Conservation (phyloP, 2,797 vertebrate species). For the Characodon lateralis region DNA sequence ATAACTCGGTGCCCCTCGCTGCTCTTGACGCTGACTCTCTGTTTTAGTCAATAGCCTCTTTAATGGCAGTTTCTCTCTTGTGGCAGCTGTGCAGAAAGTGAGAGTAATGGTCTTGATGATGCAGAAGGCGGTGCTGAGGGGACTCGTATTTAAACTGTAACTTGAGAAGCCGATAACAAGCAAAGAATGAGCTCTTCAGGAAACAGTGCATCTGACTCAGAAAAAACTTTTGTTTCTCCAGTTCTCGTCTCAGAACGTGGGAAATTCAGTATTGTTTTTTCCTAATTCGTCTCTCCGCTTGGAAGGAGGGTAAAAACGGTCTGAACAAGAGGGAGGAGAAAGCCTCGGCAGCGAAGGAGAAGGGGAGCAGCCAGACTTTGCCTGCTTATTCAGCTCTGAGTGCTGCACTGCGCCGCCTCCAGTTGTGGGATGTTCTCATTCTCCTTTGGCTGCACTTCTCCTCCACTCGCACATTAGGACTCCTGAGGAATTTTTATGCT, state of each 20-base stretch:
- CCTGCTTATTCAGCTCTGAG: slow-evolving; percentile 63
- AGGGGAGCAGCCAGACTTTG: slow-evolving; percentile 73
- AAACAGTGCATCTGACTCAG: slow-evolving; percentile 24
- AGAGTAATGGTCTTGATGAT: slow-evolving; percentile 17
- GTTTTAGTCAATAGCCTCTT: slow-evolving; percentile 62
- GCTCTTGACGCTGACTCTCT: slow-evolving; percentile 42
- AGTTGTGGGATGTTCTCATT: slow-evolving; percentile 71
- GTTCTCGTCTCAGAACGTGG: slow-evolving; percentile 55
- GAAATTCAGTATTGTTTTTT: slow-evolving; percentile 67
- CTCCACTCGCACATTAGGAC: slow-evolving; percentile 61
- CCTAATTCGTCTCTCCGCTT: slow-evolving; percentile 34
- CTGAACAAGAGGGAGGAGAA: slow-evolving; percentile 67
- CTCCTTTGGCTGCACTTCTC: slow-evolving; percentile 62
- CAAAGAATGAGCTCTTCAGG: slow-evolving; percentile 47
- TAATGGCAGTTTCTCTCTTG: slow-evolving; percentile 49
- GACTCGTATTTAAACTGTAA: slow-evolving; percentile 82
- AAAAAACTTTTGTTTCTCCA: slow-evolving; percentile 62
- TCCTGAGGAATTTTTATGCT: slow-evolving; percentile 71
- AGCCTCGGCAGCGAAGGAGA: slow-evolving; percentile 46
- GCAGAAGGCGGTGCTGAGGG: background rate
- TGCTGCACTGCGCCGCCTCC: slow-evolving; percentile 70
- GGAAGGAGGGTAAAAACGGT: slow-evolving; percentile 61
- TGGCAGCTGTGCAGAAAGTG: slow-evolving; percentile 34
- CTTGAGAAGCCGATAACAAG: slow-evolving; percentile 81
- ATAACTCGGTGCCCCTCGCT: slow-evolving; percentile 32